Base-by-base conservation (phyloP, 1,140 invertebrate genomes). In the Cotesia glomerata region DNA sequence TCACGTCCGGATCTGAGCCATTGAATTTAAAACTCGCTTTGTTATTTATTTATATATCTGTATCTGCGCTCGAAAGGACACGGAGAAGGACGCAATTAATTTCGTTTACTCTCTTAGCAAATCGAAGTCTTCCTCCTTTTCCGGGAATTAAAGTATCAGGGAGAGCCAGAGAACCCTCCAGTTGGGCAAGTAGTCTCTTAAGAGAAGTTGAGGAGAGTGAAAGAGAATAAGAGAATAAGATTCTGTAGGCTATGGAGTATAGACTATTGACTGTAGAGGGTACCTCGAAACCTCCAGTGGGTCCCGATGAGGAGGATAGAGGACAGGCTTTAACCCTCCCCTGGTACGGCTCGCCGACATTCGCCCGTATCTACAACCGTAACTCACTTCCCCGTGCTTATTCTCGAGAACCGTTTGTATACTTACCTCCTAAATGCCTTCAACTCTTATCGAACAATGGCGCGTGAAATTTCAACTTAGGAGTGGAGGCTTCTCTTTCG, bases 391-490 rank as follows among this genome's bases (percentile, higher is more conserved):
- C 80, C 79, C 75, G 68, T 77, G 78, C 78, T 67, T 76, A 72
- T 52, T 72, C 18, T 75, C 76, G 79, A 9, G 36, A 71, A 61
- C 18, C 16, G 62, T 65, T 66, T 65, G 52, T 39, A 63, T 16
- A 39, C 61, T 63, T 61, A 26, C 77, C 82, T 82, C 79, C 84
- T 83, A 85, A 85, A 84, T 85, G 82, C 81, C 80, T 78, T 82
- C 79, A 83, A 84, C 82, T 83, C 80, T 82, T 61, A 84, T 84
- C 82, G 82, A 86, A 86, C 84, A 86, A 86, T 86, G 82, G 83
- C 81, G 82, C 83, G 82, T 85, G 84, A 86, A 86, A 86, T 85
- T 86, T 85, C 83, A 84, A 85, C 84, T 85, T 85, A 82, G 80
- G 83, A 81, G 79, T 78, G 26, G 26, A 26, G 26, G 26, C 26